Evolutionary conservation across 2,113 vertebrate genomes (phyloP).

Genomic region (Oreochromis niloticus): DNA sequence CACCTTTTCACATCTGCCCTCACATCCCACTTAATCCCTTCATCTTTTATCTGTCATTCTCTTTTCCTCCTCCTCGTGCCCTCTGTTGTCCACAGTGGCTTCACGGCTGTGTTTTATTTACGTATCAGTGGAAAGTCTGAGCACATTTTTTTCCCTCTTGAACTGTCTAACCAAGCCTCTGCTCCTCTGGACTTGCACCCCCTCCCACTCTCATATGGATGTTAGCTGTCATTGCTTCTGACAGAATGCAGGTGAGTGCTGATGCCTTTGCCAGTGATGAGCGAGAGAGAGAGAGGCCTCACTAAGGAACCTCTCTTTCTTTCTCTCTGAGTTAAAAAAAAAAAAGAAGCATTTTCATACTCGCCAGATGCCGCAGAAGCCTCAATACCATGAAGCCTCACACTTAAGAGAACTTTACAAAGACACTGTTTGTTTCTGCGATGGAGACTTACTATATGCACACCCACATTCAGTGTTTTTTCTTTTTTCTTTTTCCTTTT

Average conservation of each 20-base stretch:
- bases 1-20: constrained; percentile 31
- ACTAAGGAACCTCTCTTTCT: neutral
- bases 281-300: neutral
- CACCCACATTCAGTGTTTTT: neutral
- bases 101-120: neutral
- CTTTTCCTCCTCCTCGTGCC: neutral
- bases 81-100: neutral
- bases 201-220: constrained; percentile 33
- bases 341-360: neutral
- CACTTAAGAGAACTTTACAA: neutral
- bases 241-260: constrained; percentile 47
- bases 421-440: neutral
- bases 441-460: neutral
- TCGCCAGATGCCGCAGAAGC: neutral
- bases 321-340: neutral
- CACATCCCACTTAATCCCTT: constrained; percentile 22
- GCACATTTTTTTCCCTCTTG: neutral
- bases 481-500: neutral
- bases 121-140: constrained; percentile 38
- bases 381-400: neutral
- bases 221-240: constrained; percentile 50
- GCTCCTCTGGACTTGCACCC: constrained; percentile 22
- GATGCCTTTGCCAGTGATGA: constrained; percentile 32
- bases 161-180: neutral
- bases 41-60: constrained; percentile 27